Percentiles rank a stretch among this genome's conserved stretches.
Evolutionary conservation across 2,797 vertebrate genomes (phyloP).

Genomic region (Microctenopoma stevenorrisi): DNA sequence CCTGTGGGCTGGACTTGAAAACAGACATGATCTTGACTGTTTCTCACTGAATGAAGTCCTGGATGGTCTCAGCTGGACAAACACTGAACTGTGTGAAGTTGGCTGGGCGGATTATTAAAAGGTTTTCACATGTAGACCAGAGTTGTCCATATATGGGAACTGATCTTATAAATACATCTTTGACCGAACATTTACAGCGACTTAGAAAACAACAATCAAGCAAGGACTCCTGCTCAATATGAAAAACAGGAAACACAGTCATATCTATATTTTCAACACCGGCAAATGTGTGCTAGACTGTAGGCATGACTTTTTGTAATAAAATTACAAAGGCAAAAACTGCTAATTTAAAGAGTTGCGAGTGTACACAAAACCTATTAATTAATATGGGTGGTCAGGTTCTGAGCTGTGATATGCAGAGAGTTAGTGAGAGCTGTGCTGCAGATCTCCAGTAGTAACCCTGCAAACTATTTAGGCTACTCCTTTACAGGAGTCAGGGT

Average conservation of each 20-base stretch:
- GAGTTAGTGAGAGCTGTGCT: conserved; percentile 64
- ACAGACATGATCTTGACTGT: conserved; percentile 61
- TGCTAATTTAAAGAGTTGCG: conserved; percentile 73
- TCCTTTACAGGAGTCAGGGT: conserved; percentile 37
- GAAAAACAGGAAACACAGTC: conserved; percentile 59
- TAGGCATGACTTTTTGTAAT: conserved; percentile 88
- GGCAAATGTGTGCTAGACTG: conserved; percentile 87
- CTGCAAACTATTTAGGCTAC: conserved; percentile 53
- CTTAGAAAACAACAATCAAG: conserved; percentile 75
- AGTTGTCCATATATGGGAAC: conserved; percentile 54
- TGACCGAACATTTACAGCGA: conserved; percentile 64
- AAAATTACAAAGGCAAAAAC: conserved; percentile 79
- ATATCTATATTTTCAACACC: conserved; percentile 87
- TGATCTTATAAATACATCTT: conserved; percentile 65
- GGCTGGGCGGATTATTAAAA: conserved; percentile 43
- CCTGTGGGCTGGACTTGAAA: conserved; percentile 34
- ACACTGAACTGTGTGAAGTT: conserved; percentile 69
- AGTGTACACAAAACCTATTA: conserved; percentile 68
- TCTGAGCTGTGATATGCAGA: conserved; percentile 70
- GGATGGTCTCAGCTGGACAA: conserved; percentile 56
- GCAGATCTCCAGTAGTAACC: conserved; percentile 49
- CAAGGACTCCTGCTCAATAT: conserved; percentile 62
- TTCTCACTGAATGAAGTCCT: conserved; percentile 43
- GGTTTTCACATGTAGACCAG: conserved; percentile 50
- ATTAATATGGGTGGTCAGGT: conserved; percentile 73